A percentile compares a stretch with the other conserved stretches of the same genome.
These are phyloP conservation scores for Drosophila merina DNA, from an alignment of 2,888 invertebrate species.

Conservation along the genomic window DNA sequence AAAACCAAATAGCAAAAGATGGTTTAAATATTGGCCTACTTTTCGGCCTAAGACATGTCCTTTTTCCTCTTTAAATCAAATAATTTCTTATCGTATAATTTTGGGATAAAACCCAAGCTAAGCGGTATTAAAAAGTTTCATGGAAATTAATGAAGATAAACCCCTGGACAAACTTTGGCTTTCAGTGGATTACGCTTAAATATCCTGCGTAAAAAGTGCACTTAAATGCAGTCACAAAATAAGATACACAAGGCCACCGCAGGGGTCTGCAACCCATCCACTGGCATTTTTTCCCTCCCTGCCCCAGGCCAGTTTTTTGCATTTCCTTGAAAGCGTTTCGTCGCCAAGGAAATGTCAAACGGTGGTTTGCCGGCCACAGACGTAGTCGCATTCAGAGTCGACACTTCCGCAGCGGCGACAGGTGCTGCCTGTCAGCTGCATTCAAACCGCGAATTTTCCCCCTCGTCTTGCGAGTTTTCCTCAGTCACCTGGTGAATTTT, in stretches of 20 bases:
- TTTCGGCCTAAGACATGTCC: not conserved
- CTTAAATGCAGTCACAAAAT: conserved; percentile 36
- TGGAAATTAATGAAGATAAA: conserved; percentile 34
- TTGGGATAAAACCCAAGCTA: conserved; percentile 26
- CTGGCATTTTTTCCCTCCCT: not conserved
- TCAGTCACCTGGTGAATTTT: conserved; percentile 3
- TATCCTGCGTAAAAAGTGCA: conserved; percentile 25
- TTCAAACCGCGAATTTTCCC: conserved; percentile 46
- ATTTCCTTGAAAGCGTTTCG: conserved; percentile 34
- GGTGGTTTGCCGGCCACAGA: conserved; percentile 48
- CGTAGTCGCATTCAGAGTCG: conserved; percentile 38
- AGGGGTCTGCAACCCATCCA: conserved; percentile 3
- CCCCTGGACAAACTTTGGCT: conserved; percentile 33
- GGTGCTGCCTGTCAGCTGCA: conserved; percentile 70
- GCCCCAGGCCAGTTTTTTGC: not conserved
- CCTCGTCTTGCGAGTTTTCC: conserved; percentile 1
- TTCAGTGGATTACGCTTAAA: conserved; percentile 34
- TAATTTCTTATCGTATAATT: conserved; percentile 20
- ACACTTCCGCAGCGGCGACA: conserved; percentile 54
- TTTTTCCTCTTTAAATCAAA: not conserved
- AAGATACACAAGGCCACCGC: conserved; percentile 28
- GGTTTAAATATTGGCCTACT: not conserved
- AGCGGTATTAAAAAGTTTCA: conserved; percentile 25
- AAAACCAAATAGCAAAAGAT: not conserved
- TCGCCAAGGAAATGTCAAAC: conserved; percentile 69